Evolutionary conservation across 2,888 invertebrate genomes (phyloP).

Genomic region (Drosophila niveifrons): DNA sequence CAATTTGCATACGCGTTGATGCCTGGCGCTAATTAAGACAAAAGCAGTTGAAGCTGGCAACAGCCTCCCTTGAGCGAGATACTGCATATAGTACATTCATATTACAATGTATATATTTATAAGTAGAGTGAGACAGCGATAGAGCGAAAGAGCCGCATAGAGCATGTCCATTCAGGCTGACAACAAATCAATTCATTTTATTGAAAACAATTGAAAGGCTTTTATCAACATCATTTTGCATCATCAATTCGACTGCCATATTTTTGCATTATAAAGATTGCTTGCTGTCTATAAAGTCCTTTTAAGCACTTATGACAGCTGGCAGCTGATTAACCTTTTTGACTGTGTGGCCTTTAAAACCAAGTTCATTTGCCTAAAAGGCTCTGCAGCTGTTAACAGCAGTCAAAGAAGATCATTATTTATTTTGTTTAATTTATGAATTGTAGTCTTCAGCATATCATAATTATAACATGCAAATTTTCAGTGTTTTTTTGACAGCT

Average conservation of each 20-base stretch:
- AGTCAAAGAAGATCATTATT: neutral
- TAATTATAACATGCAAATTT: neutral
- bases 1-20: constrained; percentile 65
- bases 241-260: constrained; percentile 28
- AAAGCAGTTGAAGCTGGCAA: constrained; percentile 28
- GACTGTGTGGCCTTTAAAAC: constrained; percentile 13
- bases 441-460: neutral
- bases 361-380: constrained; percentile 20
- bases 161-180: constrained; percentile 38
- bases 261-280: constrained; percentile 19
- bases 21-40: constrained; percentile 68
- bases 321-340: constrained; percentile 27
- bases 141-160: constrained; percentile 7
- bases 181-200: constrained; percentile 78
- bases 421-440: too few species aligned
- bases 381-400: neutral
- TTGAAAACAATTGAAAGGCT: constrained; percentile 75
- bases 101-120: neutral
- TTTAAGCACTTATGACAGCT: constrained; percentile 34
- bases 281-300: constrained; percentile 29
- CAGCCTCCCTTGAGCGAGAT: constrained; percentile 25
- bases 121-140: neutral
- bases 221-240: constrained; percentile 29
- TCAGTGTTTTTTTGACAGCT: neutral
- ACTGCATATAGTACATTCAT: neutral